Conservation (phyloP, 2,113 vertebrate species). For the Scartelaos histophorus region DNA sequence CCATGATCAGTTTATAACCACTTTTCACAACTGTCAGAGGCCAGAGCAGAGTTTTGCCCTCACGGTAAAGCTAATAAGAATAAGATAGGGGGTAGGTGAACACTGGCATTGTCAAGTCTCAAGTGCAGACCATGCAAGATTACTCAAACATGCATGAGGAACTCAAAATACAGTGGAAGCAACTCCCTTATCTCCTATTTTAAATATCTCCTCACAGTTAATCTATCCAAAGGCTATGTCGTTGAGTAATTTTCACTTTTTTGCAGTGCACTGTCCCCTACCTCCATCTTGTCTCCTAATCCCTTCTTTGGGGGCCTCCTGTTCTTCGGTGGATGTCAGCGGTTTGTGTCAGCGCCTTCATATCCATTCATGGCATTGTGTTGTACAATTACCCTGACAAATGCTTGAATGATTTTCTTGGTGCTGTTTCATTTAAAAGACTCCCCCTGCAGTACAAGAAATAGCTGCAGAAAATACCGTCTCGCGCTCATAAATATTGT, state of each 20-base stretch:
- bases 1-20: too few relatives aligned
- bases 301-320: slow-evolving; percentile 63
- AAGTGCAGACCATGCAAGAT: too few relatives aligned
- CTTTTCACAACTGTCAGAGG: too few relatives aligned
- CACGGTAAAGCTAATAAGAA: too few relatives aligned
- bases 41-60: too few relatives aligned
- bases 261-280: slow-evolving; percentile 41
- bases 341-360: slow-evolving; percentile 74
- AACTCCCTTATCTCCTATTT: too few relatives aligned
- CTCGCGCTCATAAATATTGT: slow-evolving; percentile 77
- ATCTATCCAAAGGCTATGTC: too few relatives aligned
- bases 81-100: too few relatives aligned
- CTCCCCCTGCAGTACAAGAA: slow-evolving; percentile 56
- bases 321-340: slow-evolving; percentile 74
- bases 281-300: slow-evolving; percentile 60
- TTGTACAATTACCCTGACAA: slow-evolving; percentile 81
- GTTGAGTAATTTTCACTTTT: neutral
- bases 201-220: too few relatives aligned
- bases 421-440: slow-evolving; percentile 75
- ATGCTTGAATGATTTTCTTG: slow-evolving; percentile 80
- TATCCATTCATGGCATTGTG: slow-evolving; percentile 80
- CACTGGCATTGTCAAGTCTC: too few relatives aligned
- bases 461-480: slow-evolving; percentile 63
- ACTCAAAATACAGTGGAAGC: too few relatives aligned
- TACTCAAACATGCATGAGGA: too few relatives aligned